These are phyloP conservation scores for Acromyrmex heyeri DNA, from an alignment of 1,140 invertebrate species.

Conservation along the genomic window DNA sequence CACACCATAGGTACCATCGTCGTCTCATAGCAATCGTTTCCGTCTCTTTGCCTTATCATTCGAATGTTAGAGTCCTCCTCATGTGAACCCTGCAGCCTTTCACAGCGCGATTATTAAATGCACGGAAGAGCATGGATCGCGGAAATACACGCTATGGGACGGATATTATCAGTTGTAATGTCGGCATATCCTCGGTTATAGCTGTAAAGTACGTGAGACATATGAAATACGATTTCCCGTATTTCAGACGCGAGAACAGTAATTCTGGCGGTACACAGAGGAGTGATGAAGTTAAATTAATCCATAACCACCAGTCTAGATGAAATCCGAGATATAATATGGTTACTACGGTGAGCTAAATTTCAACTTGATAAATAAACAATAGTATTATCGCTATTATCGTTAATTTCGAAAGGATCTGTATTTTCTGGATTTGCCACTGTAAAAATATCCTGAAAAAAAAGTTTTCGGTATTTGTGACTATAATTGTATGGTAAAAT, in stretches of 20 bases:
- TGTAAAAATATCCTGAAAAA: no score
- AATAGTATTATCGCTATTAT: neutral
- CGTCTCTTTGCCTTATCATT: conserved; percentile 16
- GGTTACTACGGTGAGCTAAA: neutral
- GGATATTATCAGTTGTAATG: conserved; percentile 47
- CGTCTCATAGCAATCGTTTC: neutral
- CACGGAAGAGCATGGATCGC: neutral
- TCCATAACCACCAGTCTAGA: neutral
- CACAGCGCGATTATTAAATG: neutral
- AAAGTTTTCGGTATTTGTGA: no score
- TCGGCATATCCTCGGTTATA: neutral
- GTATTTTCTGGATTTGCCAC: neutral
- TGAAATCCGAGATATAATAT: neutral
- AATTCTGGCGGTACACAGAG: conserved; percentile 23
- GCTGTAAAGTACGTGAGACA: conserved; percentile 7
- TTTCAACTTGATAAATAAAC: neutral
- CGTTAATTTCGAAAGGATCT: neutral
- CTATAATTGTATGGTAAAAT: no score
- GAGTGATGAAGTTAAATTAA: conserved; percentile 34
- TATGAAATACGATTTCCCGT: conserved; percentile 31
- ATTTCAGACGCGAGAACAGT: conserved; percentile 29
- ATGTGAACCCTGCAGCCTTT: neutral
- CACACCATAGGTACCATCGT: neutral
- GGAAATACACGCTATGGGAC: neutral
- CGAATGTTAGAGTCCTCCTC: neutral